Conservation (phyloP, 2,797 vertebrate species). For the Emys orbicularis region DNA sequence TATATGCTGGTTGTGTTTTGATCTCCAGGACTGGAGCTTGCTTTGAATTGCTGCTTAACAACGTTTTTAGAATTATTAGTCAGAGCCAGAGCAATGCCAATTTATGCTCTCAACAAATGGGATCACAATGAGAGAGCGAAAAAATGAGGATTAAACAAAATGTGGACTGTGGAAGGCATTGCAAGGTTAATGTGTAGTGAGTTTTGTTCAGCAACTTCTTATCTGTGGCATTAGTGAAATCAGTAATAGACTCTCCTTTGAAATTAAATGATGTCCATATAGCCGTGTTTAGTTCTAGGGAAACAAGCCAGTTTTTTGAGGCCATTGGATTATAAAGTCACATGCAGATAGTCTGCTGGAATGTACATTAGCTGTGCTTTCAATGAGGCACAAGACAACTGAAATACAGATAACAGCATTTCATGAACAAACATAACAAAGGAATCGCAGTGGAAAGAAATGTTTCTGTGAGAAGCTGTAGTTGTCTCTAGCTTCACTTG, state of each 20-base stretch:
- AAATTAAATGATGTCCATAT: not conserved
- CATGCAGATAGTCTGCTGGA: not conserved
- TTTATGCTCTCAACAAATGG: conserved; percentile 26
- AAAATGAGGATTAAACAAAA: not conserved
- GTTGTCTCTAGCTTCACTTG: not conserved
- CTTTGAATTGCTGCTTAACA: conserved; percentile 67
- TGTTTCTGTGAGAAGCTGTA: not conserved
- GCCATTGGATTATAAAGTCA: not conserved
- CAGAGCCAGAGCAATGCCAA: conserved; percentile 42
- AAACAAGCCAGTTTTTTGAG: not conserved
- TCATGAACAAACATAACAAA: not conserved
- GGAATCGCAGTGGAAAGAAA: not conserved
- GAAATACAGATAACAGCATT: not conserved
- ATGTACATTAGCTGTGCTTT: not conserved
- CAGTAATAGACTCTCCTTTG: not conserved
- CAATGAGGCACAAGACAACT: not conserved
- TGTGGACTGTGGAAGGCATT: not conserved
- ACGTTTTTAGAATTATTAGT: conserved; percentile 66
- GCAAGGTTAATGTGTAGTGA: not conserved
- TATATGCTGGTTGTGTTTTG: conserved; percentile 50
- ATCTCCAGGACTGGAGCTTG: conserved; percentile 49
- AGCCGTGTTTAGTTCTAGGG: not conserved
- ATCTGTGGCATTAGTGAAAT: not conserved
- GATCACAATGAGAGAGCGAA: not conserved
- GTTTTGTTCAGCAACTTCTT: not conserved